Conservation (phyloP, 2,797 vertebrate genomes). For the Hyperoplus lanceolatus region DNA sequence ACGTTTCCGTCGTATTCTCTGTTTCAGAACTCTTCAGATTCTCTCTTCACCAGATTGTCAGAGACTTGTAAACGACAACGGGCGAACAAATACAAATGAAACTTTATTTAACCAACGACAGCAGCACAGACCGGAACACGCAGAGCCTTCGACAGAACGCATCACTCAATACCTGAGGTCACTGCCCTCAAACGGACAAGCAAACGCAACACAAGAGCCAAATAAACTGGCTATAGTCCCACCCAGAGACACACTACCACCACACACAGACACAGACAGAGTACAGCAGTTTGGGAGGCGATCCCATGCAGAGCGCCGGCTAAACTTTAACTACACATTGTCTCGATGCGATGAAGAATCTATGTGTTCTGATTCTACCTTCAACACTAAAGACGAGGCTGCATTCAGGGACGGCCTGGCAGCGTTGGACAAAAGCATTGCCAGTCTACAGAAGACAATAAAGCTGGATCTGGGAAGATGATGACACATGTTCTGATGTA, state of each 20-base stretch:
- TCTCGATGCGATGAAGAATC: slow-evolving; percentile 83
- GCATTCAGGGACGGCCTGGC: slow-evolving; percentile 92
- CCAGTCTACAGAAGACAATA: slow-evolving; percentile 90
- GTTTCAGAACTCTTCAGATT: slow-evolving; percentile 49
- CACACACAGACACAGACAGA: too few relatives aligned
- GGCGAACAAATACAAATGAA: background rate
- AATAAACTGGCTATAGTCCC: slow-evolving; percentile 18
- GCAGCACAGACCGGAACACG: background rate
- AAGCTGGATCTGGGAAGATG: slow-evolving; percentile 83
- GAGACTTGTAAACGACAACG: background rate
- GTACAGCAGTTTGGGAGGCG: too few relatives aligned
- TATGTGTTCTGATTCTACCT: slow-evolving; percentile 87
- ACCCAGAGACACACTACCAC: background rate
- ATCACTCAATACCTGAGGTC: slow-evolving; percentile 71
- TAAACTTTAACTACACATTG: slow-evolving; percentile 64
- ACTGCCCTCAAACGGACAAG: slow-evolving; percentile 20
- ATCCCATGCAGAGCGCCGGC: background rate
- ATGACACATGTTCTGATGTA: slow-evolving; percentile 25
- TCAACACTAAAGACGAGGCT: slow-evolving; percentile 91
- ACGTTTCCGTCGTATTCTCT: background rate
- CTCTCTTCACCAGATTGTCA: background rate
- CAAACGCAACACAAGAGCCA: background rate
- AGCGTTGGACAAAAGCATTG: slow-evolving; percentile 93
- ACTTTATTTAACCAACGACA: background rate
- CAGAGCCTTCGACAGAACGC: slow-evolving; percentile 22